Conservation (phyloP, 1,140 invertebrate genomes). For the Drosophila repletoides region DNA sequence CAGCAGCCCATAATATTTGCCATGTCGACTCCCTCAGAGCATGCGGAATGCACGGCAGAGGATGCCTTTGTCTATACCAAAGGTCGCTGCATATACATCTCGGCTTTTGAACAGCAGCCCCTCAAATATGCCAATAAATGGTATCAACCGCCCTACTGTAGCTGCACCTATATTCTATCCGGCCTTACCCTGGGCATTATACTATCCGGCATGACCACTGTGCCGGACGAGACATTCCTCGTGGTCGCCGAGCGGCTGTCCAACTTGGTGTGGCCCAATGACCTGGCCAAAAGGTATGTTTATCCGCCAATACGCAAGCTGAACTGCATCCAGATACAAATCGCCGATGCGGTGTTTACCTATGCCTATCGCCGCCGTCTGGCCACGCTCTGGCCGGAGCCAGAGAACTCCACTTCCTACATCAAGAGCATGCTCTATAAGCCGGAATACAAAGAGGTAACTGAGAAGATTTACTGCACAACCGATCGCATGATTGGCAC, state of each 20-base stretch:
- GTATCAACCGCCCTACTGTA: slow-evolving; percentile 94
- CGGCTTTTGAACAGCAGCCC: slow-evolving; percentile 93
- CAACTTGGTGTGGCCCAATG: slow-evolving; percentile 90
- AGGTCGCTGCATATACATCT: slow-evolving; percentile 91
- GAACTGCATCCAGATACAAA: slow-evolving; percentile 91
- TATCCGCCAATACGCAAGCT: slow-evolving; percentile 95
- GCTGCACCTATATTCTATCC: slow-evolving; percentile 97
- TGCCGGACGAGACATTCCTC: slow-evolving; percentile 94
- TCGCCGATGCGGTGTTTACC: slow-evolving; percentile 90
- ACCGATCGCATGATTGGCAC: slow-evolving; percentile 24
- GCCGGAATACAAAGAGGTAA: not conserved
- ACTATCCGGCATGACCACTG: slow-evolving; percentile 90
- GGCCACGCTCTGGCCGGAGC: slow-evolving; percentile 54
- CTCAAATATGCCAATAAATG: slow-evolving; percentile 90
- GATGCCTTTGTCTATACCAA: slow-evolving; percentile 93
- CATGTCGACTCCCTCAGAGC: slow-evolving; percentile 95
- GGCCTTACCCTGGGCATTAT: slow-evolving; percentile 94
- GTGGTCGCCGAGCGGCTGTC: slow-evolving; percentile 93
- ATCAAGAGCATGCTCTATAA: slow-evolving; percentile 32
- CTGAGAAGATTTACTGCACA: slow-evolving; percentile 26
- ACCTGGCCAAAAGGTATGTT: slow-evolving; percentile 92
- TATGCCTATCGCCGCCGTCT: slow-evolving; percentile 37
- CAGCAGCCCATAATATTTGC: slow-evolving; percentile 93
- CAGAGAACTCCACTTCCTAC: slow-evolving; percentile 37
- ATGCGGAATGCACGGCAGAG: slow-evolving; percentile 97